Conservation (phyloP, 2,797 vertebrate genomes). For the Hylomyscus alleni region DNA sequence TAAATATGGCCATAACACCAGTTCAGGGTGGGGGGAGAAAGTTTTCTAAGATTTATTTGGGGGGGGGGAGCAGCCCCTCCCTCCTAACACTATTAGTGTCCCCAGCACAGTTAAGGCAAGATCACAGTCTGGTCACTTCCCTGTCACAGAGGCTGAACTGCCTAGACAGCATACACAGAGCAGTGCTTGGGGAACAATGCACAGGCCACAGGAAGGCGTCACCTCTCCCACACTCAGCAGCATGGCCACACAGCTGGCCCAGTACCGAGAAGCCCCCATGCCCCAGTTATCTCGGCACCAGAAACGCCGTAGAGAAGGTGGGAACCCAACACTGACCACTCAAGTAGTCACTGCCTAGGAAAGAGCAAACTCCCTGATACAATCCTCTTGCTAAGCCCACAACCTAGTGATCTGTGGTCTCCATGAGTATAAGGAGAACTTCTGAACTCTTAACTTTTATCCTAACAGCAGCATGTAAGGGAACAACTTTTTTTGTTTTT, state of each 20-base stretch:
- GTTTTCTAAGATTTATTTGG: neutral
- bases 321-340: neutral
- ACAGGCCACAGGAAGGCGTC: neutral
- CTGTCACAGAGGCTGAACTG: neutral
- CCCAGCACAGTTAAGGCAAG: neutral
- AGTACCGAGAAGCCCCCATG: constrained; percentile 3
- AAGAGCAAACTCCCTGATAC: constrained; percentile 31
- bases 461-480: neutral
- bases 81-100: neutral
- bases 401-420: neutral
- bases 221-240: neutral
- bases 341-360: neutral
- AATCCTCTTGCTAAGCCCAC: neutral
- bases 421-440: neutral
- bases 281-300: constrained; percentile 13
- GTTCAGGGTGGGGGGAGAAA: neutral
- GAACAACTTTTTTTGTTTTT: no score
- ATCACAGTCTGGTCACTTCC: neutral
- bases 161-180: neutral
- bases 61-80: neutral
- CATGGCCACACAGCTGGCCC: neutral
- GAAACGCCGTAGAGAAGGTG: neutral
- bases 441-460: constrained; percentile 15
- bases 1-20: neutral
- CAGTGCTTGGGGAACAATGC: neutral